Conservation (phyloP, 2,797 vertebrate species). For the Coilia nasus region DNA sequence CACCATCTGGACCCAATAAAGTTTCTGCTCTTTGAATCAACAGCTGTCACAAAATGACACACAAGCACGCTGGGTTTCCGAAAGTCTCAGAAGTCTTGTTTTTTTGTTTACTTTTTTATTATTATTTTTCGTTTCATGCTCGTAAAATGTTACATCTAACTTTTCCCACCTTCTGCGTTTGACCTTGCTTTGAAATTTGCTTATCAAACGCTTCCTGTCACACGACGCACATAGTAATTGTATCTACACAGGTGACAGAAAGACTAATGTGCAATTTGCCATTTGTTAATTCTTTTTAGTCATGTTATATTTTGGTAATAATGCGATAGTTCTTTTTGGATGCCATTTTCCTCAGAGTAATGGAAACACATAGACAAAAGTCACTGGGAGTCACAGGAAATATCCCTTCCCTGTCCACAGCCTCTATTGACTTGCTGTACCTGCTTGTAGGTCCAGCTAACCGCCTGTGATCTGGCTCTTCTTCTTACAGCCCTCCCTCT, state of each 20-base stretch:
- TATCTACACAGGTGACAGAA: neutral
- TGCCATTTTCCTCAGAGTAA: neutral
- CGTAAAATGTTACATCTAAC: constrained; percentile 46
- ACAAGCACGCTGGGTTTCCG: constrained; percentile 54
- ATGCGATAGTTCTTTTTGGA: neutral
- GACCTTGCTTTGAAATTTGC: neutral
- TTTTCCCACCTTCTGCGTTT: neutral
- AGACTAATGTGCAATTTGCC: neutral
- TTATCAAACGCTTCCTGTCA: neutral
- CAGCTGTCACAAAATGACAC: constrained; percentile 74
- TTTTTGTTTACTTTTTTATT: constrained; percentile 42
- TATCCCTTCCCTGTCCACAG: neutral
- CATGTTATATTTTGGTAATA: neutral
- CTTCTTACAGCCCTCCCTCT: neutral
- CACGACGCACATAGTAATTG: neutral
- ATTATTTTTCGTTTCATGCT: constrained; percentile 27
- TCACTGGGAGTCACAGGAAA: neutral
- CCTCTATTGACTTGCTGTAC: constrained; percentile 48
- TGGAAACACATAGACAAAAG: neutral
- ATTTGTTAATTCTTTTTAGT: neutral
- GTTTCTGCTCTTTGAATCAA: constrained; percentile 77
- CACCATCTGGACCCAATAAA: constrained; percentile 75
- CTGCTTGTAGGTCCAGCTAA: constrained; percentile 48
- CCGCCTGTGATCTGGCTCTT: constrained; percentile 13
- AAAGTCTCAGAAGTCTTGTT: constrained; percentile 46